These are phyloP conservation scores for Phorcus lineatus DNA, from an alignment of 2,888 invertebrate genomes.

Conservation along the genomic window DNA sequence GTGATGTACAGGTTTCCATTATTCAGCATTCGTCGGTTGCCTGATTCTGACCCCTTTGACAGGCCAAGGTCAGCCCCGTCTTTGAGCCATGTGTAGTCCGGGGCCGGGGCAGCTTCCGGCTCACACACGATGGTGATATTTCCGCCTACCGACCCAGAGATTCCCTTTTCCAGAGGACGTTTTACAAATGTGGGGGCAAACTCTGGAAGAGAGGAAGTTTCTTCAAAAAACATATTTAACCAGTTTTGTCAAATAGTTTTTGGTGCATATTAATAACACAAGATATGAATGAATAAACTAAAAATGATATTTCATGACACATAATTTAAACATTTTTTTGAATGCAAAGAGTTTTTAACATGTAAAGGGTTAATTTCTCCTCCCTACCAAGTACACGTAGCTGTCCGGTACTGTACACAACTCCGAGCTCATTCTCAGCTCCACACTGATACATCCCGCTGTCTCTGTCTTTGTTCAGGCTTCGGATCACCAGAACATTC, in stretches of 20 bases:
- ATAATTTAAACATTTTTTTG: no score
- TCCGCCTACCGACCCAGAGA: constrained; percentile 91
- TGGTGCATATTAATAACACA: no score
- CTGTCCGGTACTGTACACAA: constrained; percentile 84
- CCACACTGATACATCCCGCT: constrained; percentile 76
- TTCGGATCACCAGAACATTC: constrained; percentile 55
- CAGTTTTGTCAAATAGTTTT: no score
- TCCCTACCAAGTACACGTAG: constrained; percentile 85
- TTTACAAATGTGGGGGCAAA: constrained; percentile 91
- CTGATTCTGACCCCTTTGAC: constrained; percentile 33
- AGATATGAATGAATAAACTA: no score
- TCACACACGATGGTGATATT: constrained; percentile 93
- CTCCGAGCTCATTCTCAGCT: constrained; percentile 62
- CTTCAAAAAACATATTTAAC: background rate
- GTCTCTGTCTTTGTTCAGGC: constrained; percentile 46
- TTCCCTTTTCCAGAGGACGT: constrained; percentile 89
- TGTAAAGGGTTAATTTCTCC: no score
- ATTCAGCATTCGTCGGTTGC: constrained; percentile 78
- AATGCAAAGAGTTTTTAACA: no score
- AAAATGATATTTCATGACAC: no score
- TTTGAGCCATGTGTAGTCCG: constrained; percentile 41
- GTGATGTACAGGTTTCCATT: constrained; percentile 82
- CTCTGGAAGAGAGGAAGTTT: constrained; percentile 48
- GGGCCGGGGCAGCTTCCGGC: constrained; percentile 91
- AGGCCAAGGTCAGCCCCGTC: constrained; percentile 36